phyloP scores from a whole-genome alignment of 1,140 invertebrate species.

The Oncopodura yosiiana region DNA sequence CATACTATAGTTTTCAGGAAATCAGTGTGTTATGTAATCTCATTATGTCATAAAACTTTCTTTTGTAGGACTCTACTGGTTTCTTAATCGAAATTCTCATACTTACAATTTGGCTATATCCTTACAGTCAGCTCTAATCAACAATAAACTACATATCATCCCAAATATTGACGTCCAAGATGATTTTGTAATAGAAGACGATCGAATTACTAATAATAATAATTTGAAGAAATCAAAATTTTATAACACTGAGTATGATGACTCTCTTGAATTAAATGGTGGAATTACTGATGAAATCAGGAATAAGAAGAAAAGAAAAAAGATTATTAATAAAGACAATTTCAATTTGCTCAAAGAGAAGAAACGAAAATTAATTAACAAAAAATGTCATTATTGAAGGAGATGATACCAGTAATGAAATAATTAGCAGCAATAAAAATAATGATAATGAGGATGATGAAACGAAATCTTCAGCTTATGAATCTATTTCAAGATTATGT shows the following conservation, averaged over 20 bases:
- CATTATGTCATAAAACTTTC: conserved; percentile 1
- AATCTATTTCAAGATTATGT: conserved; percentile 25
- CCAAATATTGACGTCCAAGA: too few relatives aligned
- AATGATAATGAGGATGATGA: neutral
- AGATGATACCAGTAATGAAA: too few relatives aligned
- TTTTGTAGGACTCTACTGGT: conserved; percentile 19
- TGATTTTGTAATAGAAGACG: neutral
- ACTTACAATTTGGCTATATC: neutral
- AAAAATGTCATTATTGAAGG: neutral
- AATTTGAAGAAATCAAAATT: too few relatives aligned
- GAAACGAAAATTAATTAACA: neutral
- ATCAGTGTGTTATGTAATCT: neutral
- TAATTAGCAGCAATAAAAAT: neutral
- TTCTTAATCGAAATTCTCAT: neutral
- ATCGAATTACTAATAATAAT: too few relatives aligned
- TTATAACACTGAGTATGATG: too few relatives aligned
- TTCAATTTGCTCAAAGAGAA: neutral
- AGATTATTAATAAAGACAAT: too few relatives aligned
- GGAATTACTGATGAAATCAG: too few relatives aligned
- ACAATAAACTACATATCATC: neutral
- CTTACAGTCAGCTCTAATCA: neutral
- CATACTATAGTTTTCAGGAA: neutral
- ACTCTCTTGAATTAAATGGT: too few relatives aligned
- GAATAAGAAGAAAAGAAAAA: too few relatives aligned
- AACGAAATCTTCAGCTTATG: neutral